A percentile compares a stretch with the other conserved stretches of the same genome.
These are phyloP conservation scores for Triplophysa dalaica DNA, from an alignment of 2,113 vertebrate genomes.

Conservation along the genomic window DNA sequence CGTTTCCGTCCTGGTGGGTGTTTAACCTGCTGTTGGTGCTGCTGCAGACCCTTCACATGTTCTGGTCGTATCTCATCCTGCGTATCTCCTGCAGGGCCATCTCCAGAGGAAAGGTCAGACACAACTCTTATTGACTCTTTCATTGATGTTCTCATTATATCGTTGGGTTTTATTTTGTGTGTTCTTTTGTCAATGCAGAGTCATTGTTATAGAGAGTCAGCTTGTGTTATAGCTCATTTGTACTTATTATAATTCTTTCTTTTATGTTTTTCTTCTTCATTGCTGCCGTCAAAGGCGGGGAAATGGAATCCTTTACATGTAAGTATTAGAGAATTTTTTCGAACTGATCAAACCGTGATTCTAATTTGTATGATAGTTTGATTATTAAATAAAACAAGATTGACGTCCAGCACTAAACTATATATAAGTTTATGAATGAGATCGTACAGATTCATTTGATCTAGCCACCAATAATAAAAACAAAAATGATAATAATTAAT, in stretches of 20 bases:
- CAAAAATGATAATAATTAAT: too few species aligned
- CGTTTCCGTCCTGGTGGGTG: slow-evolving; percentile 93
- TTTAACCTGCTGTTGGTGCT: slow-evolving; percentile 87
- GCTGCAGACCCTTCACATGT: slow-evolving; percentile 87
- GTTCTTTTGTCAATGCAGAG: neutral
- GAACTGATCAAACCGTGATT: too few species aligned
- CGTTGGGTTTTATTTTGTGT: neutral
- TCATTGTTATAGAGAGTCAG: neutral
- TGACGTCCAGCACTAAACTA: too few species aligned
- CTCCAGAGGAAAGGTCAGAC: slow-evolving; percentile 92
- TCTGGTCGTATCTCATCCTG: slow-evolving; percentile 95
- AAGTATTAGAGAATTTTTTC: slow-evolving; percentile 58
- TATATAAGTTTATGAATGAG: too few species aligned
- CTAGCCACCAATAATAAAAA: too few species aligned
- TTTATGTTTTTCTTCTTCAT: slow-evolving; percentile 51
- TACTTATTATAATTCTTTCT: slow-evolving; percentile 36
- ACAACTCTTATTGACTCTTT: neutral
- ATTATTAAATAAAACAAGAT: too few species aligned
- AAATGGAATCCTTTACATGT: slow-evolving; percentile 98
- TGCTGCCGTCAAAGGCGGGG: slow-evolving; percentile 79
- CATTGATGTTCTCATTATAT: too few species aligned
- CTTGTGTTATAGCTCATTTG: neutral
- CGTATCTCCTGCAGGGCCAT: slow-evolving; percentile 89
- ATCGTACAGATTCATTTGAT: too few species aligned
- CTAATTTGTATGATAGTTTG: too few species aligned